Conservation (phyloP, 35 echinoderm and acorn worm genomes). For the Nesometra sesokonis region DNA sequence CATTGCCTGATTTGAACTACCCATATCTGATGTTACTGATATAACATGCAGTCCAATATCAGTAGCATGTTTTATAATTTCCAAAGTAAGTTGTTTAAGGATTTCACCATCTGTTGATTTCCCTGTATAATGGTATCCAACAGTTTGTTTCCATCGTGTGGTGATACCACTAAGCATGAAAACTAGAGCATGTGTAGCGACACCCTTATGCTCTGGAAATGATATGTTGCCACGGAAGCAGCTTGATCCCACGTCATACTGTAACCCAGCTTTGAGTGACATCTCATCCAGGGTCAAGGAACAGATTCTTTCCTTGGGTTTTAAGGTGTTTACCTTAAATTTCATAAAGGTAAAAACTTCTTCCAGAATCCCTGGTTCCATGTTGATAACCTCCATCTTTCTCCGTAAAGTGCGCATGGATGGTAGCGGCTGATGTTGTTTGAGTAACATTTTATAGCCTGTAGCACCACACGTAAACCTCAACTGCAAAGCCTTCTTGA, state of each 20-base stretch:
- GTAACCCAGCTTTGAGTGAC: conserved; percentile 8
- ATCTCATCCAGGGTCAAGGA: conserved; percentile 18
- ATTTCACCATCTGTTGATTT: conserved; percentile 29
- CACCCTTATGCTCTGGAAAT: conserved; percentile 15
- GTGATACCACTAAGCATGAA: conserved; percentile 48
- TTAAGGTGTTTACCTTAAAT: conserved; percentile 5
- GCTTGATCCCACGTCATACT: conserved; percentile 26
- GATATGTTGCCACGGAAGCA: conserved; percentile 14
- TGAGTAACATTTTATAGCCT: conserved; percentile 30
- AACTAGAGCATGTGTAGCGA: conserved; percentile 33
- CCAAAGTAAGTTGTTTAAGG: conserved; percentile 11
- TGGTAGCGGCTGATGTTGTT: conserved; percentile 29
- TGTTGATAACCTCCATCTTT: too few relatives aligned
- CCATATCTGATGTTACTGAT: conserved; percentile 35
- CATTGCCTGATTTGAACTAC: conserved; percentile 39
- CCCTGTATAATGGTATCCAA: conserved; percentile 30
- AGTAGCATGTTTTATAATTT: conserved; percentile 11
- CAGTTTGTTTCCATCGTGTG: conserved; percentile 45
- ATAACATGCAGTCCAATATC: conserved; percentile 42
- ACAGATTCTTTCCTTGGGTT: background rate
- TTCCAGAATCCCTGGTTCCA: too few relatives aligned
- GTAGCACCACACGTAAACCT: conserved; percentile 49
- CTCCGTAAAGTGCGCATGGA: conserved; percentile 20
- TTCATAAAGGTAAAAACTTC: conserved; percentile 13
- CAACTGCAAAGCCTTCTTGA: conserved; percentile 42